Evolutionary conservation across 2,888 invertebrate genomes (phyloP), one percentile per base, ranked within the genome.

Genomic region (Orgyia antiqua): DNA sequence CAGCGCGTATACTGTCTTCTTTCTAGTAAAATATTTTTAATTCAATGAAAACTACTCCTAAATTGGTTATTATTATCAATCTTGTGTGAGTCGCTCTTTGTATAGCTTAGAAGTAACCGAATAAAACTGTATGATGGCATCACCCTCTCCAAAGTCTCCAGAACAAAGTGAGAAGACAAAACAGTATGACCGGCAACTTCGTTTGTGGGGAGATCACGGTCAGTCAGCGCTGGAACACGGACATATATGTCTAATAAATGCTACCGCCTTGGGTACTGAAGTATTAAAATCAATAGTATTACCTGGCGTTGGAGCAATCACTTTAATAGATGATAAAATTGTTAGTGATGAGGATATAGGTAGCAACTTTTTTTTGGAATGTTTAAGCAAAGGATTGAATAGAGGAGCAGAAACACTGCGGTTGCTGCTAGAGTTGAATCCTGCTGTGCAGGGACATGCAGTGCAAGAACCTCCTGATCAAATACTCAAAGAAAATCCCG

Each of bases 141-240:
- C 91, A 15, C 91, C 90, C 25, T 89, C 90, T 37, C 91, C 92
- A 4, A 91, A 91, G 68, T 92, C 92, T n/a, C 91, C 92, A 6
- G 92, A 91, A 58, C 90, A 91, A 63, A 90, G 89, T 45, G 92
- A 93, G 59, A 93, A 92, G 70, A 90, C 87, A 44, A 90, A 92
- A 66, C 93, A 92, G 82, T 94, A 94, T 62, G 94, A 94, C 74
- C 88, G 94, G 56, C 94, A 95, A 75, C 80, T 95, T 39, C 94
- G 96, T 65, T 88, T 99, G 56, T 99, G 99, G 99, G 99, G 99
- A 42, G 99, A 99, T 69, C 97, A 98, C 79, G 99, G 99, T 0
- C 99, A 99, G 80, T 79, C 89, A 43, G 89, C 94, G 2, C 86
- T 99, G 34, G 98, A 99, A 87, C 89, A 89, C 42, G 93, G 97